Evolutionary conservation across 1,140 invertebrate species (phyloP), one percentile per base, ranked within the genome.

Genomic region (Nautilus pompilius): DNA sequence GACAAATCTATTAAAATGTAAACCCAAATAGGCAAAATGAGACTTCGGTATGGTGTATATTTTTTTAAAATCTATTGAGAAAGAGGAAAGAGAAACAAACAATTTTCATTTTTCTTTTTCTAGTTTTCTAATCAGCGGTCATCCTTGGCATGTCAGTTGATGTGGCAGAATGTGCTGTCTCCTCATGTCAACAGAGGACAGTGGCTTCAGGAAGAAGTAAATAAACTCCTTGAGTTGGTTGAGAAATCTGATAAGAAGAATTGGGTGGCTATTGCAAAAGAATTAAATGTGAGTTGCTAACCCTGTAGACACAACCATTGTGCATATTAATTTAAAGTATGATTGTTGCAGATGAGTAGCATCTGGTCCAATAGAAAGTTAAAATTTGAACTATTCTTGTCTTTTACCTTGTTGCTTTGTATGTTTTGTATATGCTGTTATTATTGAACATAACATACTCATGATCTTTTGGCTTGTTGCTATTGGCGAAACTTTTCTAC

Each of bases 151-250:
- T 76, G 78, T 54, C 63, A 72, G 46, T 65, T 69, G 15, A 75
- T 75, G 58, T 83, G 81, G 81, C 65, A 65, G 26, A 79, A 78
- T 61, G 66, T 71, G 22, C 46, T 80, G n/a, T 64, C 69, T 22
- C 80, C 81, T 17, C 53, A 54, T 4, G 73, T 81, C 32, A 81
- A 79, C 66, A 71, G 69, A 8, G 34, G 53, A 15, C 41, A 58
- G 6, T 80, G 75, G 76, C 65, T 63, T 3, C 56, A 64, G 1
- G 66, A 66, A n/a, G 81, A 83, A 55, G 68, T 72, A 6, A 60
- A 72, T 28, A 65, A 72, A 49, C 60, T 83, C 28, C 22, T 56
- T 20, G 22, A 67, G 22, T 62, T 82, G 17, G 71, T 69, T 1
- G 64, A 70, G 33, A 70, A 68, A 56, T 64, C 73, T 59, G 49